These are phyloP conservation scores for Parnassius apollo DNA, from an alignment of 2,888 invertebrate genomes.

Conservation along the genomic window DNA sequence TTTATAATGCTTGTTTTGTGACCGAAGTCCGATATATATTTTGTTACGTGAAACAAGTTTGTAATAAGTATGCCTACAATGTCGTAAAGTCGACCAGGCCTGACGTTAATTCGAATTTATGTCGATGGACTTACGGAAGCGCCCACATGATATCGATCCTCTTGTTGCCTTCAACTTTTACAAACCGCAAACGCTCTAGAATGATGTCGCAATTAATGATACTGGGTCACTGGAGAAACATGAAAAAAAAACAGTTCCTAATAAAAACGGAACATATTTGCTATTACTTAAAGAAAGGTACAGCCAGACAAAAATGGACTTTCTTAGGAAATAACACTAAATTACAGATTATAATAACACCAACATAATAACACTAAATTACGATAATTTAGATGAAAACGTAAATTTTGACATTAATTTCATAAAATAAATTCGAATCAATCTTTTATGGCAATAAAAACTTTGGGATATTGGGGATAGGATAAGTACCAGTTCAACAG, in stretches of 20 bases:
- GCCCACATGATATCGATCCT: constrained; percentile 64
- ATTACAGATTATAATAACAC: too few relatives aligned
- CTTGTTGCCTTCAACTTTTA: constrained; percentile 63
- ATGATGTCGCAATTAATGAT: not conserved
- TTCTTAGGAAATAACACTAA: too few relatives aligned
- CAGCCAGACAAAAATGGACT: too few relatives aligned
- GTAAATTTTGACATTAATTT: not conserved
- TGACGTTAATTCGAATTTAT: constrained; percentile 80
- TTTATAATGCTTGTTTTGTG: too few relatives aligned
- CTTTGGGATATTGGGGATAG: too few relatives aligned
- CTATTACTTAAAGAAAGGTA: too few relatives aligned
- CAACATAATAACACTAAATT: too few relatives aligned
- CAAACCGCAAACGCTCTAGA: constrained; percentile 40
- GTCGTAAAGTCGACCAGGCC: constrained; percentile 77
- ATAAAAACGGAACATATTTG: too few relatives aligned
- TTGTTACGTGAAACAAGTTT: constrained; percentile 9
- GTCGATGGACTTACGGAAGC: constrained; percentile 65
- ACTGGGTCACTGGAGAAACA: too few relatives aligned
- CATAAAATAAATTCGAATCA: too few relatives aligned
- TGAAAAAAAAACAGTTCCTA: too few relatives aligned
- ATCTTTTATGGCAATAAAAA: too few relatives aligned
- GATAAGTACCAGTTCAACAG: constrained; percentile 2
- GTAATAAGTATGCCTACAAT: constrained; percentile 71
- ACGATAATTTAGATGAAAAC: not conserved
- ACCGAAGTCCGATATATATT: constrained; percentile 7